Percentiles rank a stretch among this genome's conserved stretches.
Evolutionary conservation across 2,888 invertebrate species (phyloP).

Genomic region (Ochropleura plecta): DNA sequence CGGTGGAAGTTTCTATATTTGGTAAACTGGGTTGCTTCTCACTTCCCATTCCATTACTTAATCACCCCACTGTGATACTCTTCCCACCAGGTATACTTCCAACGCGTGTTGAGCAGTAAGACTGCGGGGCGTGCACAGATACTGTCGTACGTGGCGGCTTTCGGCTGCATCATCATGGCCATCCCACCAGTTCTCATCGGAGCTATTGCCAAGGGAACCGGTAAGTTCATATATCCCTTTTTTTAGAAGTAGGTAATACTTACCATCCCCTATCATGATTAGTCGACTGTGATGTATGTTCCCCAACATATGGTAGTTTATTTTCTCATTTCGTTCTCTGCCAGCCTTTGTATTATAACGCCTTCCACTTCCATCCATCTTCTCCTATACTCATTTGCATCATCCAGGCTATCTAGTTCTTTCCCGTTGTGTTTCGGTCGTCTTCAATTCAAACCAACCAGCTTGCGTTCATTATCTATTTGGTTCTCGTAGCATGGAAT

Average conservation of each 20-base stretch:
- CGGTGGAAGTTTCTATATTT: too few species aligned
- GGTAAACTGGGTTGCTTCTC: too few species aligned
- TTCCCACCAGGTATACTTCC: conserved; percentile 96
- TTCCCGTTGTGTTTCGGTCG: not conserved
- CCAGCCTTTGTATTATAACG: not conserved
- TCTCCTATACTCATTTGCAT: not conserved
- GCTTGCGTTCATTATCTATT: not conserved
- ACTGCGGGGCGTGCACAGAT: conserved; percentile 98
- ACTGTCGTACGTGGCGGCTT: conserved; percentile 98
- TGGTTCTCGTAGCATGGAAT: conserved; percentile 95
- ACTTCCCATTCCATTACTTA: too few species aligned
- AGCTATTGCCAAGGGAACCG: conserved; percentile 98
- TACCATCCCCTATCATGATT: not conserved
- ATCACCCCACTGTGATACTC: not conserved
- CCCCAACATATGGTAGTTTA: not conserved
- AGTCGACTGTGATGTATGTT: not conserved
- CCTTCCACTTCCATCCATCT: not conserved
- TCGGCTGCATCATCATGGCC: conserved; percentile 99
- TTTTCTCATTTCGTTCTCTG: not conserved
- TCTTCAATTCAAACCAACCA: not conserved
- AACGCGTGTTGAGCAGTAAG: conserved; percentile 98
- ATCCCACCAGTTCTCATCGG: conserved; percentile 99
- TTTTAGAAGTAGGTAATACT: not conserved
- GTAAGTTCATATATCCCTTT: conserved; percentile 87
- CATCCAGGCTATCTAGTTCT: not conserved